Evolutionary conservation across 2,888 invertebrate genomes (phyloP).

Genomic region (Smittia aterrima): DNA sequence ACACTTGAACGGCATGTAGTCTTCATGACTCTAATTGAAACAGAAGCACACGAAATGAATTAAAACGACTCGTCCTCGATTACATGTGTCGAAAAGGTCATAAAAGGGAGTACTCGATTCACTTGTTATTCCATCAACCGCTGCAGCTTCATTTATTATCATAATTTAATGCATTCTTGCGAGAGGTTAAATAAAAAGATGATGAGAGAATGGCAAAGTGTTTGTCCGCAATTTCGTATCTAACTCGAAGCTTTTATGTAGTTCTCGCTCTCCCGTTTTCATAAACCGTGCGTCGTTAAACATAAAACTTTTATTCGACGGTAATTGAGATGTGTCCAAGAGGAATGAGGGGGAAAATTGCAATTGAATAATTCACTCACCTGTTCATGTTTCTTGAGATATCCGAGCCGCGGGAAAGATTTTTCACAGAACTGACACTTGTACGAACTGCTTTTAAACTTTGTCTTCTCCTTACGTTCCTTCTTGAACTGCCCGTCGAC

Average conservation of each 20-base stretch:
- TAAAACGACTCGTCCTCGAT: background rate
- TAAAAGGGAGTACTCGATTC: conserved; percentile 1
- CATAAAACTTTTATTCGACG: conserved; percentile 10
- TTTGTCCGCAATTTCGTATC: no score
- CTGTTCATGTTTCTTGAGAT: conserved; percentile 90
- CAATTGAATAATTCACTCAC: conserved; percentile 55
- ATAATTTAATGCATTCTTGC: conserved; percentile 33
- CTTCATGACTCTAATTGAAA: conserved; percentile 73
- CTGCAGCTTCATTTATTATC: conserved; percentile 32
- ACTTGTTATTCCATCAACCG: conserved; percentile 15
- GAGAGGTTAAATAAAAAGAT: conserved; percentile 14
- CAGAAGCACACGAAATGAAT: conserved; percentile 31
- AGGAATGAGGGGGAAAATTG: background rate
- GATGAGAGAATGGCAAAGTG: background rate
- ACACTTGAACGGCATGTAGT: conserved; percentile 90
- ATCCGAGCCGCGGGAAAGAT: conserved; percentile 81
- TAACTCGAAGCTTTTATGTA: background rate
- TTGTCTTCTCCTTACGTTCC: conserved; percentile 43
- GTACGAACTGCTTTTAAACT: conserved; percentile 65
- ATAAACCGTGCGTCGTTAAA: conserved; percentile 31
- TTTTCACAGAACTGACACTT: conserved; percentile 90
- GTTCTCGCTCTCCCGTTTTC: background rate
- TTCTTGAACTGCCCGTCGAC: conserved; percentile 34
- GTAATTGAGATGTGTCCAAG: conserved; percentile 2
- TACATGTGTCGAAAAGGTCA: background rate